A percentile compares a stretch with the other conserved stretches of the same genome.
Evolutionary conservation across 1,140 invertebrate species (phyloP).

Genomic region (Maniola jurtina): DNA sequence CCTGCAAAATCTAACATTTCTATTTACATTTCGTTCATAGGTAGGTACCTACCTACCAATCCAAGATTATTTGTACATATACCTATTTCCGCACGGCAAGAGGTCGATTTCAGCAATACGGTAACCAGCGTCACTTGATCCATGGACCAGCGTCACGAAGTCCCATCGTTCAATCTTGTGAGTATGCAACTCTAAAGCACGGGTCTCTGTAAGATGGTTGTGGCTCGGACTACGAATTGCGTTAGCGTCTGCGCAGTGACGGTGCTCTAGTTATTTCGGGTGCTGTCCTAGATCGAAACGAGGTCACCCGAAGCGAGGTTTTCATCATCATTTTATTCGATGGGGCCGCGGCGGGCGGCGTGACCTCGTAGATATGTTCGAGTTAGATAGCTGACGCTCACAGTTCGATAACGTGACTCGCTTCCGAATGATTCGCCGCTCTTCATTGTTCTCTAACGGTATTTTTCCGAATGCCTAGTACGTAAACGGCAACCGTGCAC

Average conservation of each 20-base stretch:
- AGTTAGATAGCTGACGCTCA: conserved; percentile 44
- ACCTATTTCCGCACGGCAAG: conserved; percentile 39
- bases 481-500: conserved; percentile 5
- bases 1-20: no score
- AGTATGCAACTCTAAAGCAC: neutral
- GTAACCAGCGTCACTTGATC: conserved; percentile 34
- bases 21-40: no score
- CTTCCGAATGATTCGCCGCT: conserved; percentile 34
- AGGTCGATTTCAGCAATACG: conserved; percentile 59
- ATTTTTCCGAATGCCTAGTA: conserved; percentile 27
- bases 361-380: conserved; percentile 53
- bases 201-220: neutral
- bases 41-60: neutral
- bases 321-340: conserved; percentile 72
- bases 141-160: conserved; percentile 14
- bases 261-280: conserved; percentile 75
- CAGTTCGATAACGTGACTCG: conserved; percentile 39
- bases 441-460: conserved; percentile 40
- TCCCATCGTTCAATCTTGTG: neutral
- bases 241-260: conserved; percentile 70
- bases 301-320: conserved; percentile 64
- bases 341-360: conserved; percentile 61
- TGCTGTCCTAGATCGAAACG: conserved; percentile 68
- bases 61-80: conserved; percentile 5
- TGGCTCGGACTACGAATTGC: conserved; percentile 49